These are phyloP conservation scores for Florisuga fusca DNA, from an alignment of 2,797 vertebrate species.

Conservation along the genomic window DNA sequence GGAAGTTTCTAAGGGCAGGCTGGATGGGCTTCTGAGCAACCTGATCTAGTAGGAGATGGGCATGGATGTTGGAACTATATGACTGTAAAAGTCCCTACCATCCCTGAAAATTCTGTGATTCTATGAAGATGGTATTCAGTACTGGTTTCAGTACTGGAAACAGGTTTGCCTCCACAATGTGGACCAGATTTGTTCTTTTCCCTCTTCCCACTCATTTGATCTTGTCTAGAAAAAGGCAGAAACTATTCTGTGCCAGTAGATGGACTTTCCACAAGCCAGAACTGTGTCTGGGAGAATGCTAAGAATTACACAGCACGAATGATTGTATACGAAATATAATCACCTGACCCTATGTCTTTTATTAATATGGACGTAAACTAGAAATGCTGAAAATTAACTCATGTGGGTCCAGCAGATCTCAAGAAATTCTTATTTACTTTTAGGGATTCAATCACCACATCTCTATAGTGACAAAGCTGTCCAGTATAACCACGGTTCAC, in stretches of 20 bases:
- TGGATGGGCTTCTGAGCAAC: no score
- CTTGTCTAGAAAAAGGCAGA: not conserved
- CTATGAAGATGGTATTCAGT: not conserved
- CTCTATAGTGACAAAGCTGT: not conserved
- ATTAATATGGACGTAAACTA: not conserved
- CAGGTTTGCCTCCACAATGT: not conserved
- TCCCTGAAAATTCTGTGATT: not conserved
- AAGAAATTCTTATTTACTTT: not conserved
- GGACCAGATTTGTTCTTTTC: not conserved
- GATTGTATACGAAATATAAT: not conserved
- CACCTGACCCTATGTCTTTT: not conserved
- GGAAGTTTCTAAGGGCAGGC: no score
- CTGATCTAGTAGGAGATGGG: no score
- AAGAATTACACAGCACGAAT: not conserved
- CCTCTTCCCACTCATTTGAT: not conserved
- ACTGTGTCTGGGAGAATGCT: not conserved
- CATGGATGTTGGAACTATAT: no score
- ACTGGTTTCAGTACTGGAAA: not conserved
- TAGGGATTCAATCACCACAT: not conserved
- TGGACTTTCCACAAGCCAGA: not conserved
- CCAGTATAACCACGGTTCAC: not conserved
- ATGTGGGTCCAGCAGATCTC: not conserved
- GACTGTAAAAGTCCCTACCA: no score
- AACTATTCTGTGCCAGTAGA: not conserved
- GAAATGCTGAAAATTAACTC: not conserved